phyloP scores from a whole-genome alignment of 2,888 invertebrate species.

The Gymnoscelis rufifasciata region DNA sequence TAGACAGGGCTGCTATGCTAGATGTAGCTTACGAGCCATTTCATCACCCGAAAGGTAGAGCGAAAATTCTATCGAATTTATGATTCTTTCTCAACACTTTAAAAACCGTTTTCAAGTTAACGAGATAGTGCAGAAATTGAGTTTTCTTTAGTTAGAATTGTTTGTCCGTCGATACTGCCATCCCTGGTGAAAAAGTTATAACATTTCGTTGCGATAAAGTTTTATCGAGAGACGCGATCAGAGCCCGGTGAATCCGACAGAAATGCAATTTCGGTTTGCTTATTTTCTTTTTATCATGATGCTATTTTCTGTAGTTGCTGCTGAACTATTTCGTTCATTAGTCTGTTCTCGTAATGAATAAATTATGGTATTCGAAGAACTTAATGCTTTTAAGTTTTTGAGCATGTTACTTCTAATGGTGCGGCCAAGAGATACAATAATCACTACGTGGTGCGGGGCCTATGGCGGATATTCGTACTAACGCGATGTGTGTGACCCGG shows the following conservation, averaged over 20 bases:
- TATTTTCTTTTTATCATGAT: conserved; percentile 3
- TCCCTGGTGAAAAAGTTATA: conserved; percentile 4
- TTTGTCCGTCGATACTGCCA: neutral
- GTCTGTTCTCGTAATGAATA: too few relatives aligned
- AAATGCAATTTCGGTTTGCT: conserved; percentile 4
- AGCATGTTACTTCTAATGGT: too few relatives aligned
- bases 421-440: too few relatives aligned
- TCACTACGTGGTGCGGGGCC: too few relatives aligned
- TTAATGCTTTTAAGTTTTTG: too few relatives aligned
- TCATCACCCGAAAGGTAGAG: too few relatives aligned
- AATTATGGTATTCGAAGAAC: too few relatives aligned
- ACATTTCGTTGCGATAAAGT: conserved; percentile 4
- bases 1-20: neutral
- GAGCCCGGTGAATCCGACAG: conserved; percentile 5
- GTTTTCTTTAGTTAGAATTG: neutral
- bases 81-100: too few relatives aligned
- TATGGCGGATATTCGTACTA: too few relatives aligned
- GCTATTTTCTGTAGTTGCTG: neutral
- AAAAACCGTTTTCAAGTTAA: neutral
- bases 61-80: too few relatives aligned
- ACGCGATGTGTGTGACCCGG: too few relatives aligned
- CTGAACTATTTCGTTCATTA: too few relatives aligned
- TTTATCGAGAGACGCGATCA: conserved; percentile 2
- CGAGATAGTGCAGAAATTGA: neutral
- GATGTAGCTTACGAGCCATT: neutral